Evolutionary conservation across 2,888 invertebrate species (phyloP).

Genomic region (Parnassius mnemosyne): DNA sequence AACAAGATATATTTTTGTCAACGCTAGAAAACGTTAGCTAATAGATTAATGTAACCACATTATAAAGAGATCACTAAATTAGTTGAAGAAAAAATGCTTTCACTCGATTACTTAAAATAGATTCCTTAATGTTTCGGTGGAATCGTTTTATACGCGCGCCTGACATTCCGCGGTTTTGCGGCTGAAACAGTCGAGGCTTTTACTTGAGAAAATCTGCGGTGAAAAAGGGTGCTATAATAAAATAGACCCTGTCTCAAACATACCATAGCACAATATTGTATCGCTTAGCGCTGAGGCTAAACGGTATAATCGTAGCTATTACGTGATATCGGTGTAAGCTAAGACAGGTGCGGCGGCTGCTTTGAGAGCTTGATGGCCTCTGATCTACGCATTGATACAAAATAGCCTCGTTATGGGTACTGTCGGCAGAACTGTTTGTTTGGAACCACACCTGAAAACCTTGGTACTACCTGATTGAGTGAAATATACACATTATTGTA

Average conservation of each 20-base stretch:
- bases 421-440: slow-evolving; percentile 19
- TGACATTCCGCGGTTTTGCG: slow-evolving; percentile 66
- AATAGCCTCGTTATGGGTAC: slow-evolving; percentile 60
- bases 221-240: slow-evolving; percentile 2
- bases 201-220: slow-evolving; percentile 37
- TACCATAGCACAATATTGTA: slow-evolving; percentile 19
- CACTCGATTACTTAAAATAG: slow-evolving; percentile 33
- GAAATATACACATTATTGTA: too few relatives aligned
- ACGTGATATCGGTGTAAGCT: slow-evolving; percentile 61
- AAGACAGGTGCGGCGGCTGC: slow-evolving; percentile 67
- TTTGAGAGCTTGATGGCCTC: slow-evolving; percentile 58
- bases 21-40: too few relatives aligned
- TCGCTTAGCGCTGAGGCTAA: slow-evolving; percentile 23
- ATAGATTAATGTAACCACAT: too few relatives aligned
- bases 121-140: slow-evolving; percentile 38
- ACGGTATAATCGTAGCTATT: slow-evolving; percentile 41
- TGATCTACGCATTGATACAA: slow-evolving; percentile 67
- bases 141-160: slow-evolving; percentile 43
- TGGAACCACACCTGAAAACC: slow-evolving; percentile 5
- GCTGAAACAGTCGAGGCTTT: slow-evolving; percentile 48
- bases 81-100: too few relatives aligned
- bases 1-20: too few relatives aligned
- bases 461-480: neutral
- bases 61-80: too few relatives aligned
- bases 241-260: slow-evolving; percentile 21